phyloP scores from a whole-genome alignment of 2,113 vertebrate species.

The Saguinus imperator region DNA sequence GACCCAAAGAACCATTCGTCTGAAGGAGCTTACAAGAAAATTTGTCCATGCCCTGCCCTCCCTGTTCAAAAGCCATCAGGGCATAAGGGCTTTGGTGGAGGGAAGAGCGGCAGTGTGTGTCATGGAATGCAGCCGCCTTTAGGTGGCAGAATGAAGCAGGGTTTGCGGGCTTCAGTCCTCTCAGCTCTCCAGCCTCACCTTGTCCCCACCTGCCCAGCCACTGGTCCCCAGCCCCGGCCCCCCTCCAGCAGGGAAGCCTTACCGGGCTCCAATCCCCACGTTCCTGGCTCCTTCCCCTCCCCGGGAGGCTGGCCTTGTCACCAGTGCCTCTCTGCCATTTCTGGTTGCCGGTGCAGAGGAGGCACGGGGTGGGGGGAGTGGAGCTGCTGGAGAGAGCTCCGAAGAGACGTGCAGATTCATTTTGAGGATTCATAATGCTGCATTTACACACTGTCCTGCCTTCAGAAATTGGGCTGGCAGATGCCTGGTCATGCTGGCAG shows the following conservation, averaged over 20 bases:
- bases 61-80: background rate
- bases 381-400: slow-evolving; percentile 40
- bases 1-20: background rate
- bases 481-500: slow-evolving; percentile 88
- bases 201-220: slow-evolving; percentile 33
- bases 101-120: background rate
- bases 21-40: accelerated
- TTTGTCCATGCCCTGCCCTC: background rate
- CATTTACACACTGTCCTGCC: slow-evolving; percentile 83
- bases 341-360: background rate
- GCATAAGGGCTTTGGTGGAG: background rate
- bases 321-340: background rate
- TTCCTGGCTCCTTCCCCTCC: background rate
- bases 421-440: slow-evolving; percentile 84
- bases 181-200: background rate
- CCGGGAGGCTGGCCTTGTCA: background rate
- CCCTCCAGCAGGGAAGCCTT: background rate
- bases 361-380: background rate
- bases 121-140: background rate
- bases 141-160: slow-evolving; percentile 72
- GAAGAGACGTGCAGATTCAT: slow-evolving; percentile 85
- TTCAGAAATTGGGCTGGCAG: slow-evolving; percentile 84
- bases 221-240: background rate
- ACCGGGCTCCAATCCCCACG: background rate
- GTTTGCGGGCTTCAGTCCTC: background rate